Percentiles rank a stretch among this genome's conserved stretches.
Conservation (phyloP, 2,113 vertebrate genomes). For the Ranitomeya variabilis region DNA sequence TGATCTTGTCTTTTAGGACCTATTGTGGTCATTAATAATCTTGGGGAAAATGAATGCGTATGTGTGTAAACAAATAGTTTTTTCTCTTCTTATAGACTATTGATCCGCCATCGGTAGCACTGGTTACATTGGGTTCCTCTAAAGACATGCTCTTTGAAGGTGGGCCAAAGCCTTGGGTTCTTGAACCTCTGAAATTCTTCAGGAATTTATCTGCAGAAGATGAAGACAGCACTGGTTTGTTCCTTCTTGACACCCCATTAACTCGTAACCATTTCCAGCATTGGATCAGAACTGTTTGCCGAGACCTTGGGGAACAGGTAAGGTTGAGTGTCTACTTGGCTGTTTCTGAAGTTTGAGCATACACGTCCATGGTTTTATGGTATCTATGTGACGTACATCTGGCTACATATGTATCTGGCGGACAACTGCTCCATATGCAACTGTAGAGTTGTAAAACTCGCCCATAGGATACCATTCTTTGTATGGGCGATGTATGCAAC, state of each 20-base stretch:
- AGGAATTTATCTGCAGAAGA: slow-evolving; percentile 79
- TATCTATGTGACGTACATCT: background rate
- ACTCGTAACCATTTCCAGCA: slow-evolving; percentile 82
- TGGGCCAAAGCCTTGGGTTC: slow-evolving; percentile 90
- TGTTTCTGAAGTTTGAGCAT: background rate
- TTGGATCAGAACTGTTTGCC: slow-evolving; percentile 83
- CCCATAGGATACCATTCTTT: too few species aligned
- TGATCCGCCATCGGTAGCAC: slow-evolving; percentile 82
- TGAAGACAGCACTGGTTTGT: slow-evolving; percentile 68
- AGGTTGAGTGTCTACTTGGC: too few species aligned
- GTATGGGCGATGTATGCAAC: too few species aligned
- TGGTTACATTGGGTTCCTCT: slow-evolving; percentile 93
- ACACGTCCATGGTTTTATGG: background rate
- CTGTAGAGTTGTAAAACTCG: too few species aligned
- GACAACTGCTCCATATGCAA: too few species aligned
- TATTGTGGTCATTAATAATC: too few species aligned
- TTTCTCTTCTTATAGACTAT: slow-evolving; percentile 71
- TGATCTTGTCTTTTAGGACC: too few species aligned
- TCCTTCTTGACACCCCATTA: slow-evolving; percentile 69
- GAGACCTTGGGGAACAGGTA: slow-evolving; percentile 88
- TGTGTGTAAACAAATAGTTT: too few species aligned
- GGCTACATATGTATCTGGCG: too few species aligned
- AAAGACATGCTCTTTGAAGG: slow-evolving; percentile 93
- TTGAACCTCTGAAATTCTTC: slow-evolving; percentile 94
- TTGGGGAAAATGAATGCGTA: too few species aligned